Conservation (phyloP, 2,113 vertebrate species). For the Corythoichthys haematopterus region DNA sequence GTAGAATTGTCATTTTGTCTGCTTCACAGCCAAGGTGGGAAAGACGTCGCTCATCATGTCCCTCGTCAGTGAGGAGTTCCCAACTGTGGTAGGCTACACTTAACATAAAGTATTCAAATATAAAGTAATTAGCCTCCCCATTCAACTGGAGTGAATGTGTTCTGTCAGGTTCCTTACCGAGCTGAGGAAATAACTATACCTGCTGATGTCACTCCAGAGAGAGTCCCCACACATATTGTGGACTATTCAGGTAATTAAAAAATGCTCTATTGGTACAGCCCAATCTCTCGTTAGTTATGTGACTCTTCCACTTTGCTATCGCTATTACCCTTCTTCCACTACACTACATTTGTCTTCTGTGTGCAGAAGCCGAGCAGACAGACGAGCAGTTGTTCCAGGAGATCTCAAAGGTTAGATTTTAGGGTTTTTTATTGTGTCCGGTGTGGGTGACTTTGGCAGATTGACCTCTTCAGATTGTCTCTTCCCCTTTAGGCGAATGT, state of each 20-base stretch:
- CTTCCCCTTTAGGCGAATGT: slow-evolving; percentile 84
- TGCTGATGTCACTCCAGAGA: slow-evolving; percentile 94
- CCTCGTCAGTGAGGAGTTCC: slow-evolving; percentile 97
- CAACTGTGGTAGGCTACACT: slow-evolving; percentile 81
- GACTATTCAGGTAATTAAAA: slow-evolving; percentile 87
- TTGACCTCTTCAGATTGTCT: slow-evolving; percentile 44
- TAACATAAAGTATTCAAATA: neutral
- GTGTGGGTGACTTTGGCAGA: neutral
- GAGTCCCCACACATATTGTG: slow-evolving; percentile 96
- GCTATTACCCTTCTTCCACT: neutral
- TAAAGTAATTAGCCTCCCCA: neutral
- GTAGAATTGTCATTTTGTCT: neutral
- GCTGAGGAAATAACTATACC: slow-evolving; percentile 98
- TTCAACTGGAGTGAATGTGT: neutral
- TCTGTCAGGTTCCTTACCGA: slow-evolving; percentile 85
- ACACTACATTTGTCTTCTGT: neutral
- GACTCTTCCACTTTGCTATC: neutral
- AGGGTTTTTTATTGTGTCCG: neutral
- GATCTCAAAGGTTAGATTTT: slow-evolving; percentile 85
- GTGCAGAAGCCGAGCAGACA: slow-evolving; percentile 89
- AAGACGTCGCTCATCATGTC: slow-evolving; percentile 99
- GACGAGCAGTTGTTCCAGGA: slow-evolving; percentile 95
- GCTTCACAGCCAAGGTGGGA: slow-evolving; percentile 88
- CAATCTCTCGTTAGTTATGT: neutral
- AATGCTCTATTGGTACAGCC: too few relatives aligned